Conservation (phyloP, 2,113 vertebrate genomes). For the Chamaea fasciata region DNA sequence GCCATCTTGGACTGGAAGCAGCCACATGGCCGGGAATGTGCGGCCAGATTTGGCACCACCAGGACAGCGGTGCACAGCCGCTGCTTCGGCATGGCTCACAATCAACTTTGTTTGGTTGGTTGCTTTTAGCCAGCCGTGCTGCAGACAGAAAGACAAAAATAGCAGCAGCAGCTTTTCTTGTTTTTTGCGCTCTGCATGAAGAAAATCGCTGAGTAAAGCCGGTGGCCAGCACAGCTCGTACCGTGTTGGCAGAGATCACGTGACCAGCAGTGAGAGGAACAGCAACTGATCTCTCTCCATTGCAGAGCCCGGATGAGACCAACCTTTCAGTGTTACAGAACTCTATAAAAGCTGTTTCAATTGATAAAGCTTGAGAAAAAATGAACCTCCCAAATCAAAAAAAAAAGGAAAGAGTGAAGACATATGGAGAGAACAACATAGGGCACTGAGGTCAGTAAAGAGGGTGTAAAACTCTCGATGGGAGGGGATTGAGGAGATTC, state of each 20-base stretch:
- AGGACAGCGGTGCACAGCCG: rapidly evolving
- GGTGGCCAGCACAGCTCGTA: background rate
- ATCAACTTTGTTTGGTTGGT: background rate
- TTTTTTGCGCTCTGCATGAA: background rate
- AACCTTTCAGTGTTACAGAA: background rate
- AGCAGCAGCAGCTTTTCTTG: background rate
- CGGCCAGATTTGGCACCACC: background rate
- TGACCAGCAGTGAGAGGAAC: background rate
- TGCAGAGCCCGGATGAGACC: background rate
- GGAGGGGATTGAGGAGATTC: background rate
- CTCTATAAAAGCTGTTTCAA: background rate
- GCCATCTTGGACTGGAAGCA: background rate
- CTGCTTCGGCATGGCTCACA: background rate
- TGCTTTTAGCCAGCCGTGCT: background rate
- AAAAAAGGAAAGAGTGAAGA: background rate
- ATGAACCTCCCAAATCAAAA: background rate
- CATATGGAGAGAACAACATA: background rate
- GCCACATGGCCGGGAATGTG: background rate
- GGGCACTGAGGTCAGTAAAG: background rate
- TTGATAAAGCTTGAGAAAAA: background rate
- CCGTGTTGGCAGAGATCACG: background rate
- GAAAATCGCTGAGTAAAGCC: background rate
- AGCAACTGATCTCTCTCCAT: background rate
- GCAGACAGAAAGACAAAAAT: background rate
- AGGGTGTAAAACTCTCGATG: background rate